Evolutionary conservation across 2,113 vertebrate species (phyloP).

Genomic region (Callipepla californica): DNA sequence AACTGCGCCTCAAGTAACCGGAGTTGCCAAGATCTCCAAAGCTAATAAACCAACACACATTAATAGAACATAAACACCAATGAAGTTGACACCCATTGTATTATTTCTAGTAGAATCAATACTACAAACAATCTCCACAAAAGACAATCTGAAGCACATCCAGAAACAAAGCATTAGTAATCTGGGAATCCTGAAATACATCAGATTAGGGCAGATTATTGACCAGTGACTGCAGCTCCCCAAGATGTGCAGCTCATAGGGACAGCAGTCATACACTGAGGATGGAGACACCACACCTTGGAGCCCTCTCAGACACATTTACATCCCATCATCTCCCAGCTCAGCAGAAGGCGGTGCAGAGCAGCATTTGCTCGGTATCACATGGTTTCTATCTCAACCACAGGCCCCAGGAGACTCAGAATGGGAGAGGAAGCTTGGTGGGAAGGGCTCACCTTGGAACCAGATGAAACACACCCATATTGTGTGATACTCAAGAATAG

Average conservation of each 20-base stretch:
- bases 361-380: background rate
- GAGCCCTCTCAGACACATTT: background rate
- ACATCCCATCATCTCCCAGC: background rate
- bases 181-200: background rate
- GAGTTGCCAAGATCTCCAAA: constrained; percentile 46
- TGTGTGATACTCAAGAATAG: background rate
- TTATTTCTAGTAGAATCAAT: constrained; percentile 23
- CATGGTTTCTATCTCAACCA: background rate
- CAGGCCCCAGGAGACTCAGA: background rate
- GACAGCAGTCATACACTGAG: accelerated
- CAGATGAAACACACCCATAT: too few species aligned
- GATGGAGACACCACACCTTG: background rate
- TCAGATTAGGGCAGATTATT: background rate
- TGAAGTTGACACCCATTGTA: constrained; percentile 19
- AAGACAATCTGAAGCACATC: constrained; percentile 19
- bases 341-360: background rate
- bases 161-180: background rate
- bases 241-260: background rate
- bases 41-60: constrained; percentile 39
- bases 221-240: background rate
- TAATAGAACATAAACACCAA: constrained; percentile 48
- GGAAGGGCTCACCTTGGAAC: background rate
- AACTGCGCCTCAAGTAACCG: constrained; percentile 39
- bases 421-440: background rate
- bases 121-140: background rate